Conservation (phyloP, 2,113 vertebrate species). For the Progne subis region DNA sequence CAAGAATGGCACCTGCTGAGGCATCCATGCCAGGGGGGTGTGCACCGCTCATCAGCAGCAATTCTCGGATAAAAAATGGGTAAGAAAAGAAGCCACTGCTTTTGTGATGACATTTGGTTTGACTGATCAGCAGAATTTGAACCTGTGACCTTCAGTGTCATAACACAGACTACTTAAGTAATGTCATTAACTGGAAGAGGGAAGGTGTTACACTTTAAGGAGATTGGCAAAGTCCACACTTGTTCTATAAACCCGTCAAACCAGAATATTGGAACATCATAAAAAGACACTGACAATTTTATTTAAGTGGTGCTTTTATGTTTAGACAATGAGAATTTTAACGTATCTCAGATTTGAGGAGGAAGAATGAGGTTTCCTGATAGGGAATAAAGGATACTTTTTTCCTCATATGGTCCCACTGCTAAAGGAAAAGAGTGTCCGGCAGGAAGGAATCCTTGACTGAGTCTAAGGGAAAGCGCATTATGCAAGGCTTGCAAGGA, state of each 20-base stretch:
- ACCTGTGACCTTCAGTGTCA: not conserved
- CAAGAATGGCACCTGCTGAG: not conserved
- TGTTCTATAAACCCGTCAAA: not conserved
- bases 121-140: constrained; percentile 10
- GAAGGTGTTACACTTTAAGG: not conserved
- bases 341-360: not conserved
- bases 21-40: not conserved
- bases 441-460: not conserved
- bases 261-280: not conserved
- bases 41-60: not conserved
- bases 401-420: not conserved
- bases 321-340: not conserved
- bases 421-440: not conserved
- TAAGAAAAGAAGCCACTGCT: not conserved
- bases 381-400: not conserved
- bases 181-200: not conserved
- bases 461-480: not conserved
- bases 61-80: not conserved
- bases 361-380: not conserved
- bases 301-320: not conserved
- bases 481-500: not conserved
- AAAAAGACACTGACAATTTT: not conserved
- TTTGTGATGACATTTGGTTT: not conserved
- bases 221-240: not conserved
- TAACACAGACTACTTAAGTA: not conserved